Percentiles rank a stretch among this genome's conserved stretches.
phyloP scores from a whole-genome alignment of 2,797 vertebrate species.

The Poecilia wingei region DNA sequence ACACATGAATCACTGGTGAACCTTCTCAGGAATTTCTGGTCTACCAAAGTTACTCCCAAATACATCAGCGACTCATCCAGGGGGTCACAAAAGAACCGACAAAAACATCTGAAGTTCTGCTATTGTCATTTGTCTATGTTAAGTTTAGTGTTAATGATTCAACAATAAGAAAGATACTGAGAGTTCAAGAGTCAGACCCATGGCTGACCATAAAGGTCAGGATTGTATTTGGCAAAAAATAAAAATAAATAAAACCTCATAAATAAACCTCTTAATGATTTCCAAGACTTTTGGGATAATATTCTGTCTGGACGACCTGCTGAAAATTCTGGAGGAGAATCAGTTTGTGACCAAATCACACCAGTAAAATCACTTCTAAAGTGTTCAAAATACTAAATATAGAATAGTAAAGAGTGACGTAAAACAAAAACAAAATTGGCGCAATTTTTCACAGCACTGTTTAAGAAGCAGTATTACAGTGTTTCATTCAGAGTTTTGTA shows the following conservation, averaged over 20 bases:
- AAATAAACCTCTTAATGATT: background rate
- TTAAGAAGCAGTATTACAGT: background rate
- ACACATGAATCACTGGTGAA: background rate
- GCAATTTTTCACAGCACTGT: background rate
- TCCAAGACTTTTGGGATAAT: background rate
- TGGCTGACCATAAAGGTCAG: background rate
- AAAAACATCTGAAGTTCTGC: too few relatives aligned
- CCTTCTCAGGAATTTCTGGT: background rate
- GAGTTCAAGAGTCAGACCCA: background rate
- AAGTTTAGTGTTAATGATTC: too few relatives aligned
- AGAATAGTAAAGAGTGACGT: background rate
- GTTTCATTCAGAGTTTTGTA: background rate
- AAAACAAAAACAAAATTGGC: background rate
- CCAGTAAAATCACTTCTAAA: background rate
- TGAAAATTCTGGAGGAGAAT: background rate
- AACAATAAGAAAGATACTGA: too few relatives aligned
- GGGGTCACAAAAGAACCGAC: background rate
- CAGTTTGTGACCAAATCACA: background rate
- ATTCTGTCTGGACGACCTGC: background rate
- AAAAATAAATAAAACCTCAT: background rate
- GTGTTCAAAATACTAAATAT: background rate
- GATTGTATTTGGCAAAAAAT: background rate
- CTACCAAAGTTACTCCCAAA: too few relatives aligned
- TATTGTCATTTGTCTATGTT: too few relatives aligned
- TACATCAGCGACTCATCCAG: background rate